Evolutionary conservation across 2,113 vertebrate genomes (phyloP), one percentile per base, ranked within the genome.

Genomic region (Sprattus sprattus): DNA sequence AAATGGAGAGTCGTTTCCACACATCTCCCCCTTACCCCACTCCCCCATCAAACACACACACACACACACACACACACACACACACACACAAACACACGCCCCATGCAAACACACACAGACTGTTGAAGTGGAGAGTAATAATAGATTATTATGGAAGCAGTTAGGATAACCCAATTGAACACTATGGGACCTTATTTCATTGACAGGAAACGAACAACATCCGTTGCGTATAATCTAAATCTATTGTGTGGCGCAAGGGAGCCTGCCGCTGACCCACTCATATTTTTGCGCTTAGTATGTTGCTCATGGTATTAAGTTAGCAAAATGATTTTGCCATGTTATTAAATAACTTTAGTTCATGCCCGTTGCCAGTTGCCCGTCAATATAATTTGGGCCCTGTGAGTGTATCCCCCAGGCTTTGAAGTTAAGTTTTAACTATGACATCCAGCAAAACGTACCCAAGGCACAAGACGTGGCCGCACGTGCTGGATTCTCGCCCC

Each of bases 161-260:
- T 25, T 22, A 71, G 64, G 64, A 71, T 71, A 71, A 71, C 64
- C 28, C 64, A 71, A 71, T 71, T 71, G 64, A 71, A 25, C 64
- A 28, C 64, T 28, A 28, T 71, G 39, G 39, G 39, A 39, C 39
- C 39, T 39, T 39, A 39, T 39, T 39, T 39, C 39, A 39, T 39
- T 39, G 39, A 39, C 39, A 39, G 39, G 39, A 39, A 39, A 39
- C 39, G 39, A 39, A 39, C 39, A 39, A 39, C 39, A 39, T 39
- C 39, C 39, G n/a, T n/a, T n/a, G n/a, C n/a, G n/a, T n/a, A n/a
- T n/a, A n/a, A n/a, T n/a, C n/a, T n/a, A n/a, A n/a, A n/a, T n/a
- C n/a, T n/a, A n/a, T n/a, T n/a, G n/a, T n/a, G n/a, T n/a, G n/a
- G n/a, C n/a, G n/a, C n/a, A n/a, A n/a, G n/a, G n/a, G n/a, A n/a